Evolutionary conservation across 2,888 invertebrate genomes (phyloP).

Genomic region (Ptychoptera albimana): DNA sequence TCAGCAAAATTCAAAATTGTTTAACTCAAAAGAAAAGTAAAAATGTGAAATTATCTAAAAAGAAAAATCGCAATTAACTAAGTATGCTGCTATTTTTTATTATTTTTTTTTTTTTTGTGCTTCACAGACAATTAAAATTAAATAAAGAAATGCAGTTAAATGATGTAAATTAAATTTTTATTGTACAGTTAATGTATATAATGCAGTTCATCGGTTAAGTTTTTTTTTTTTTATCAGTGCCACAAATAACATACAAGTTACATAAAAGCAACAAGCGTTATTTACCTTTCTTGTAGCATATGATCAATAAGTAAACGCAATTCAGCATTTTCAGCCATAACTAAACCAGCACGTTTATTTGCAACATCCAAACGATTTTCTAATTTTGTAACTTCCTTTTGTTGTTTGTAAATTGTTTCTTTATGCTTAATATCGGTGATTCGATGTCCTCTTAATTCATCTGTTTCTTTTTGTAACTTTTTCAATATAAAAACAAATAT

Average conservation of each 20-base stretch:
- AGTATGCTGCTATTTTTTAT: no score
- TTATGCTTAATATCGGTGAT: slow-evolving; percentile 34
- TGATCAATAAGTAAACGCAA: slow-evolving; percentile 67
- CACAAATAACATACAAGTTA: neutral
- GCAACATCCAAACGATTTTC: slow-evolving; percentile 63
- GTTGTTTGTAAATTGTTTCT: slow-evolving; percentile 25
- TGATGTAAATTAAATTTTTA: neutral
- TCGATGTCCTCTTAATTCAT: slow-evolving; percentile 27
- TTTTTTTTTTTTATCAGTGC: neutral
- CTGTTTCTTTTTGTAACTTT: slow-evolving; percentile 27
- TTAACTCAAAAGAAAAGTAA: no score
- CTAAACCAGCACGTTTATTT: slow-evolving; percentile 58
- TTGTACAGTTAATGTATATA: neutral
- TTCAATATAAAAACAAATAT: neutral
- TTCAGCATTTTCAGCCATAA: slow-evolving; percentile 54
- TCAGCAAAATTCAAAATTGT: no score
- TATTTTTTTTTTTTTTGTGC: no score
- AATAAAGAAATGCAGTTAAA: neutral
- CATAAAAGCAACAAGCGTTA: neutral
- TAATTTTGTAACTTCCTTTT: slow-evolving; percentile 40
- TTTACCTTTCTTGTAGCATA: slow-evolving; percentile 58
- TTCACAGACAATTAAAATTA: neutral
- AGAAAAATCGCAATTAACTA: neutral
- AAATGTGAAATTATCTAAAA: neutral
- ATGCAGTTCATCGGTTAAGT: neutral